Conservation (phyloP, 53 echinoderm and acorn worm species). For the Temnopleurus reevesii region DNA sequence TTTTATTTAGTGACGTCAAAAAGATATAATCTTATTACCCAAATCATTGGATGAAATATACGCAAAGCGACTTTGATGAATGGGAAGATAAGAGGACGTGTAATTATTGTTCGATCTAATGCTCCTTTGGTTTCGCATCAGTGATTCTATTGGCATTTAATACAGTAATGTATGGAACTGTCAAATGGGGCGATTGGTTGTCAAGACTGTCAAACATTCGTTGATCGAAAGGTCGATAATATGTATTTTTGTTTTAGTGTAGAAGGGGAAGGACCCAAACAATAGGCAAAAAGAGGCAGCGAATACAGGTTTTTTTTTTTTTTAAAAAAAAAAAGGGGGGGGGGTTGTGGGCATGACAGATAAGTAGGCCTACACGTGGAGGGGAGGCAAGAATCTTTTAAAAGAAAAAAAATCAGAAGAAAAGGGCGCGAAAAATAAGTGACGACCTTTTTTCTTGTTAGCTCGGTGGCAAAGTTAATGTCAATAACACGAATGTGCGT, state of each 20-base stretch:
- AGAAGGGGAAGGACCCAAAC: too few relatives aligned
- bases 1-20: too few relatives aligned
- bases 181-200: neutral
- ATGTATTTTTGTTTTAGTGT: too few relatives aligned
- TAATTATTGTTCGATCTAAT: neutral
- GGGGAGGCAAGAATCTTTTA: too few relatives aligned
- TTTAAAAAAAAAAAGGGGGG: neutral
- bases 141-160: neutral
- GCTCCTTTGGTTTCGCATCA: neutral
- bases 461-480: too few relatives aligned
- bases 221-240: neutral
- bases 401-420: too few relatives aligned
- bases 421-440: too few relatives aligned
- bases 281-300: neutral
- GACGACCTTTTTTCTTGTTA: too few relatives aligned
- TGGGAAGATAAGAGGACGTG: neutral
- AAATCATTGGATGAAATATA: neutral
- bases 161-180: neutral
- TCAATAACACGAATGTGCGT: too few relatives aligned
- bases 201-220: neutral
- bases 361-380: too few relatives aligned
- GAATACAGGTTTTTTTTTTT: neutral
- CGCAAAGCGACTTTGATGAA: neutral
- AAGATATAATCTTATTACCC: too few relatives aligned
- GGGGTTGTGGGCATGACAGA: neutral